Percentiles rank a stretch among this genome's conserved stretches.
Conservation (phyloP, 2,888 invertebrate species). For the Drosophila trichaetosa region DNA sequence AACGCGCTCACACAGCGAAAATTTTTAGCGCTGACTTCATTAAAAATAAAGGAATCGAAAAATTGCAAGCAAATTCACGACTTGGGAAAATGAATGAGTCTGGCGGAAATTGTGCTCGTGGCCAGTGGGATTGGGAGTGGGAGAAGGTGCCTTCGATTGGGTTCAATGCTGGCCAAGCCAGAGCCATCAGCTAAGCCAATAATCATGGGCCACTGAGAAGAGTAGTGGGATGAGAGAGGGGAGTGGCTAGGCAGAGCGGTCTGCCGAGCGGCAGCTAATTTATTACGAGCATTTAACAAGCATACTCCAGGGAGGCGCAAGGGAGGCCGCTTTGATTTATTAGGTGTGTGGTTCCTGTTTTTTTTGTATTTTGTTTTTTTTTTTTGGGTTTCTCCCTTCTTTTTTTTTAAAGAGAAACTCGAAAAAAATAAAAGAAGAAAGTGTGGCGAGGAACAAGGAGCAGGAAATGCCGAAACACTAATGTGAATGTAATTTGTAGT, state of each 20-base stretch:
- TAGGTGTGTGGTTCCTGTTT: constrained; percentile 72
- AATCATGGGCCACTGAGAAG: constrained; percentile 51
- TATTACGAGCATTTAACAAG: constrained; percentile 80
- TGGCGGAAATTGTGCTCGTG: constrained; percentile 27
- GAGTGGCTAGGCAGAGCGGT: constrained; percentile 20
- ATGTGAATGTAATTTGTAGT: constrained; percentile 81
- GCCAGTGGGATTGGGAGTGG: not conserved
- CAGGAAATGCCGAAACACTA: constrained; percentile 72
- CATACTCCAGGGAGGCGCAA: constrained; percentile 72
- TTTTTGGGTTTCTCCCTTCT: not conserved
- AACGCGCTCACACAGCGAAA: constrained; percentile 62
- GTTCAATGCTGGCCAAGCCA: constrained; percentile 68
- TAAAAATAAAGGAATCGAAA: constrained; percentile 60
- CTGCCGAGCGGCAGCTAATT: constrained; percentile 70
- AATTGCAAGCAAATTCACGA: constrained; percentile 66
- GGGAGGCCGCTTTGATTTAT: constrained; percentile 76
- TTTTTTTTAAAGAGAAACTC: constrained; percentile 35
- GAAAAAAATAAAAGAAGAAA: constrained; percentile 16
- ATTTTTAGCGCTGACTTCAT: constrained; percentile 75
- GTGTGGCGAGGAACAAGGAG: constrained; percentile 31
- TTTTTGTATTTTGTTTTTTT: constrained; percentile 4
- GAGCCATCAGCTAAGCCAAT: constrained; percentile 72
- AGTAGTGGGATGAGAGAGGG: not conserved
- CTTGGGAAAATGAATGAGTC: constrained; percentile 74
- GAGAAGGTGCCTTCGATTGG: constrained; percentile 64